Percentiles rank a stretch among this genome's conserved stretches.
Conservation (phyloP, 2,113 vertebrate species). For the Actinemys pallida region DNA sequence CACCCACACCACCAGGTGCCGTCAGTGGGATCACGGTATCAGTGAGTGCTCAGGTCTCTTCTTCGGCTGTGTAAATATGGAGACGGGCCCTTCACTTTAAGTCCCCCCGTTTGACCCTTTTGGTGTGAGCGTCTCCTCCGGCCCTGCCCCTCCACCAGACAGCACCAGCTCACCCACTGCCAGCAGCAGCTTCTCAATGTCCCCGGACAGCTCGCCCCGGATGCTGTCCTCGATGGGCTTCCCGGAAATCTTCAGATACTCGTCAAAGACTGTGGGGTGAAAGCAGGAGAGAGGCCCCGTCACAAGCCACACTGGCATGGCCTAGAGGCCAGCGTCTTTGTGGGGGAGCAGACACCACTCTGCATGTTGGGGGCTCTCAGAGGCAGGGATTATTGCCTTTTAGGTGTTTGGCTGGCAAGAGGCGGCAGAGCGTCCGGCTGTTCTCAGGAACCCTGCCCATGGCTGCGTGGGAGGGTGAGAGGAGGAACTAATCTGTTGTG, state of each 20-base stretch:
- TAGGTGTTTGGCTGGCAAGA: background rate
- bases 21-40: background rate
- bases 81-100: background rate
- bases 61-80: too few relatives aligned
- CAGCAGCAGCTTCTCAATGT: constrained; percentile 96
- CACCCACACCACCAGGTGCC: too few relatives aligned
- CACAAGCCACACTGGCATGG: background rate
- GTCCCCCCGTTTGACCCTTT: background rate
- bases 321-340: background rate
- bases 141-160: accelerated
- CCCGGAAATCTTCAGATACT: constrained; percentile 90
- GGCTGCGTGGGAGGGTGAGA: background rate
- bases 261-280: constrained; percentile 88
- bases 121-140: too few relatives aligned
- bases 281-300: background rate
- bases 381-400: background rate
- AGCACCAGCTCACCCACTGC: constrained; percentile 87
- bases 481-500: background rate
- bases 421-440: background rate
- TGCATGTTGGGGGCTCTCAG: background rate
- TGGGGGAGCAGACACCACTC: background rate
- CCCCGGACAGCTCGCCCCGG: constrained; percentile 92
- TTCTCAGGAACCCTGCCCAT: background rate
- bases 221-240: constrained; percentile 93
- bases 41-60: background rate